Evolutionary conservation across 2,888 invertebrate species (phyloP).

Genomic region (Fragum whitleyi): DNA sequence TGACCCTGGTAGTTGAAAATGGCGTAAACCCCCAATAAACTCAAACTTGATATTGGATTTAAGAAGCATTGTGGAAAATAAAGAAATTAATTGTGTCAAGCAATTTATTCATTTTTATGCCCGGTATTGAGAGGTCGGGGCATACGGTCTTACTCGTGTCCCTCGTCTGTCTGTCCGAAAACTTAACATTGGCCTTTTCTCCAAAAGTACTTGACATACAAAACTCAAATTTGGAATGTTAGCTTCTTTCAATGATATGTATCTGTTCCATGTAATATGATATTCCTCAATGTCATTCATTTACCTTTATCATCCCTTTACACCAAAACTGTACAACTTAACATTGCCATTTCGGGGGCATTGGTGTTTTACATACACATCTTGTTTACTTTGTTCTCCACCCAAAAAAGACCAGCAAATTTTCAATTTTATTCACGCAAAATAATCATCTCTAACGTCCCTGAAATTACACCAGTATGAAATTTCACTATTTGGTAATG

Average conservation of each 20-base stretch:
- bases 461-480: too few relatives aligned
- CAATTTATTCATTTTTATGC: background rate
- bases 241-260: background rate
- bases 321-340: background rate
- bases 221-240: too few relatives aligned
- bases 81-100: too few relatives aligned
- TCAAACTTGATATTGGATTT: too few relatives aligned
- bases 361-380: conserved; percentile 1
- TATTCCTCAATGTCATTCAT: background rate
- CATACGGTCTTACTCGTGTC: background rate
- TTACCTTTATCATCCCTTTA: background rate
- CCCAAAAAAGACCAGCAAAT: too few relatives aligned
- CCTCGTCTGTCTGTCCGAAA: background rate
- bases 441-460: too few relatives aligned
- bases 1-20: too few relatives aligned
- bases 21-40: too few relatives aligned
- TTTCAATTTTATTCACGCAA: too few relatives aligned
- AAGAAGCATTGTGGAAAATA: too few relatives aligned
- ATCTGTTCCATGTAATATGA: background rate
- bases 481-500: too few relatives aligned
- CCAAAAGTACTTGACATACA: too few relatives aligned
- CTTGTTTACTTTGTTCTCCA: background rate
- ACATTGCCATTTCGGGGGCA: background rate
- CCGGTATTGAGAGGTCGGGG: background rate
- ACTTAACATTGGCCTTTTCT: background rate